Evolutionary conservation across 2,113 vertebrate species (phyloP), one percentile per base, ranked within the genome.

Genomic region (Maccullochella peelii): DNA sequence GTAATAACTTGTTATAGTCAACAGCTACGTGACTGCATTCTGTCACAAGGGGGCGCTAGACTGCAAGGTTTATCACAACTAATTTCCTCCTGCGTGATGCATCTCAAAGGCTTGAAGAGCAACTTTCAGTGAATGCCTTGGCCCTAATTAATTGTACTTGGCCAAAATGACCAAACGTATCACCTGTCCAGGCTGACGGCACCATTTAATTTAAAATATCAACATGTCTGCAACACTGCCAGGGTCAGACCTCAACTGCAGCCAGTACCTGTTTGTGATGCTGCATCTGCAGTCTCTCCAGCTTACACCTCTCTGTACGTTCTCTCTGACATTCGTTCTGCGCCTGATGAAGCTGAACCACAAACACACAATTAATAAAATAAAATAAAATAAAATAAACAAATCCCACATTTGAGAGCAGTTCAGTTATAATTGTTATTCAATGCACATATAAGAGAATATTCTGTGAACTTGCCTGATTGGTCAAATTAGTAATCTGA

Each of bases 261-360:
- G 71, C 52, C 83, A 86, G 90, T 95, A 99, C 98, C 97, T 98
- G 97, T 91, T 98, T 99, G 85, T 98, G 97, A 88, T 97, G 97
- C 88, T 97, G 97, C 92, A 97, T 97, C 89, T 97, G 96, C 86
- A 96, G 94, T 94, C 97, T 96, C 94, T 96, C 97, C 71, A 97
- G 94, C 90, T 98, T 98, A 85, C 97, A 97, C 58, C 98, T 94
- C 91, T 97, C 97, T 5, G 97, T 95, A 1, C 96, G 96, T 80
- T 98, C 97, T 83, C 96, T 95, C 94, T 97, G 96, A 92, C 95
- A 97, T 91, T 98, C 98, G 0, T 97, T 98, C 93, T 97, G 97
- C 50, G 96, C 95, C 72, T 97, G 95, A 79, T 97, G 97, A 57
- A 99, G 95, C 98, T 99, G 88, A 73, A 73, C 6, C 62, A 79